phyloP scores from a whole-genome alignment of 2,113 vertebrate genomes.

The Gobio gobio region DNA sequence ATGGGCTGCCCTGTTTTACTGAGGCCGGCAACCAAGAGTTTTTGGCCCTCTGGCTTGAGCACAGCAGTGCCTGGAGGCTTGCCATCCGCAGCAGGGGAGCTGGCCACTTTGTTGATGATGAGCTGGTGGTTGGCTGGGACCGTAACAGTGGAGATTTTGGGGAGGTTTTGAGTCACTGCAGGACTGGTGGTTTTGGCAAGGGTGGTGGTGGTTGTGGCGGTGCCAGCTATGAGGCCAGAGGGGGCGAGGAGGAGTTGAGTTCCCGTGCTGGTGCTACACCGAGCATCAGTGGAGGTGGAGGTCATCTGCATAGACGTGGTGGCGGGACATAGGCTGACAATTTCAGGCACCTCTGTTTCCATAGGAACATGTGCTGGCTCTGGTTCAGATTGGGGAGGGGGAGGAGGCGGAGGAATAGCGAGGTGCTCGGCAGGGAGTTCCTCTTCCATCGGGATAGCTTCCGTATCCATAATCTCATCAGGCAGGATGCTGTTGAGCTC shows the following conservation, averaged over 20 bases:
- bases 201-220: constrained; percentile 69
- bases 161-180: constrained; percentile 74
- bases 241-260: constrained; percentile 73
- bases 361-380: constrained; percentile 73
- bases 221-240: constrained; percentile 73
- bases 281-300: constrained; percentile 73
- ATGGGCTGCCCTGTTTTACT: constrained; percentile 92
- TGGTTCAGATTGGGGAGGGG: constrained; percentile 61
- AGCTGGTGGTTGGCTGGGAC: constrained; percentile 92
- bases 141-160: constrained; percentile 86
- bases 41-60: constrained; percentile 92
- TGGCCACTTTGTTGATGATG: constrained; percentile 90
- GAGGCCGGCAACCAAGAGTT: constrained; percentile 90
- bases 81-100: constrained; percentile 79
- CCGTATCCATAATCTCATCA: constrained; percentile 98
- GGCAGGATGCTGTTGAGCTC: constrained; percentile 97
- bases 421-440: constrained; percentile 84
- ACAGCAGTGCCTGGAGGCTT: constrained; percentile 74
- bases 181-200: constrained; percentile 70
- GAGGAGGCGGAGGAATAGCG: constrained; percentile 46
- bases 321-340: constrained; percentile 77
- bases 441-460: constrained; percentile 86
- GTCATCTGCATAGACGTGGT: constrained; percentile 70
- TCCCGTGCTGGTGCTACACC: constrained; percentile 65
- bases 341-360: constrained; percentile 85